Evolutionary conservation across 2,797 vertebrate genomes (phyloP), one percentile per base, ranked within the genome.

Genomic region (Syncerus caffer): DNA sequence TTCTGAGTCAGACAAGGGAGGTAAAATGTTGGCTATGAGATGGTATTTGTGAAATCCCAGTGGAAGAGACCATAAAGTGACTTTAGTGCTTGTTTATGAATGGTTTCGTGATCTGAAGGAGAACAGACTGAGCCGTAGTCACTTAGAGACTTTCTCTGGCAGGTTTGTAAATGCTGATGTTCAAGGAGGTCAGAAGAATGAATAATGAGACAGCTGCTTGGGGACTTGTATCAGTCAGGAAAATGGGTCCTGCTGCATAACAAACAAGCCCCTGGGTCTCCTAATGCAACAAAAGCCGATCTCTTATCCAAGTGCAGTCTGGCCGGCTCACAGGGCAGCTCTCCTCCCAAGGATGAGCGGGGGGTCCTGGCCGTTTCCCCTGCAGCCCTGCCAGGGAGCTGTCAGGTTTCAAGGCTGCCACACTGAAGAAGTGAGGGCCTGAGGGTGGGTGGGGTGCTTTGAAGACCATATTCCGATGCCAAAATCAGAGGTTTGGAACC

Each of bases 1-100:
- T 92, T 94, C 95, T 94, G 97, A 96, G 94, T 97, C 94, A 95
- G 74, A 89, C 38, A 62, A 91, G 83, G 92, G 85, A 57, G n/a
- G 42, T 42, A 25, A 90, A 87, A 53, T 50, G 34, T 57, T 91
- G 90, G 88, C 95, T 47, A 16, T 38, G 67, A 88, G 67, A 71
- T 12, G 13, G 60, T 42, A 12, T 80, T 89, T 83, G 74, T 87
- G 93, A 96, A 93, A 80, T 82, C 83, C 83, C 83, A 10, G 50
- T 51, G 94, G 89, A 93, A 87, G 60, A 67, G 91, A 42, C 55
- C 15, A 6, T 42, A 16, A 38, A 16, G 85, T 38, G 25, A 62
- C 78, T 78, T 85, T 71, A 71, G 85, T n/a, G 34, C 25, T n/a
- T 84, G 15, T 25, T 93, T 92, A 58, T 57, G 23, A 89, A 90